Evolutionary conservation across 64 coral and sea anemone genomes (phyloP).

Genomic region (Stichodactyla mertensii): DNA sequence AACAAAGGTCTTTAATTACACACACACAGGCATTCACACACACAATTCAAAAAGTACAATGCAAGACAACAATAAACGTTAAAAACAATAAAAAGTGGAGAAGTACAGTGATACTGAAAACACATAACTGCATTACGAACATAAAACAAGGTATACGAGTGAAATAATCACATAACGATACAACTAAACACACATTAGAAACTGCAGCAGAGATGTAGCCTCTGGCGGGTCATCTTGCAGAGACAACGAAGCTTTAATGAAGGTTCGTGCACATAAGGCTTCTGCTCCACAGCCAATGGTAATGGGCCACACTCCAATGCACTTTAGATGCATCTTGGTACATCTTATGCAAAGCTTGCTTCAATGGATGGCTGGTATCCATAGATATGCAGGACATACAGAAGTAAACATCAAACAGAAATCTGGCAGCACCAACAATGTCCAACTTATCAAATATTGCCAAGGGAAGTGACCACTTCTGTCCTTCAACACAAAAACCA

Average conservation of each 20-base stretch:
- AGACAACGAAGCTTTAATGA: background rate
- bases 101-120: too few relatives aligned
- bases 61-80: too few relatives aligned
- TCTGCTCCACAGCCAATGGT: background rate
- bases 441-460: background rate
- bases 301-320: background rate
- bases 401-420: slow-evolving; percentile 10
- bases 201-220: slow-evolving; percentile 5
- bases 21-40: too few relatives aligned
- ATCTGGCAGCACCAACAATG: background rate
- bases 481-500: background rate
- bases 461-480: background rate
- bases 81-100: too few relatives aligned
- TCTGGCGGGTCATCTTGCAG: background rate
- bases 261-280: background rate
- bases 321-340: slow-evolving; percentile 9
- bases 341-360: slow-evolving; percentile 1
- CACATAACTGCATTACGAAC: too few relatives aligned
- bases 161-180: background rate
- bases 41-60: too few relatives aligned
- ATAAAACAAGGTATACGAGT: too few relatives aligned
- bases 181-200: slow-evolving; percentile 8
- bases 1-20: too few relatives aligned
- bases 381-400: background rate
- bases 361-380: background rate